phyloP scores from a whole-genome alignment of 2,113 vertebrate genomes.

The Cichladusa arquata region DNA sequence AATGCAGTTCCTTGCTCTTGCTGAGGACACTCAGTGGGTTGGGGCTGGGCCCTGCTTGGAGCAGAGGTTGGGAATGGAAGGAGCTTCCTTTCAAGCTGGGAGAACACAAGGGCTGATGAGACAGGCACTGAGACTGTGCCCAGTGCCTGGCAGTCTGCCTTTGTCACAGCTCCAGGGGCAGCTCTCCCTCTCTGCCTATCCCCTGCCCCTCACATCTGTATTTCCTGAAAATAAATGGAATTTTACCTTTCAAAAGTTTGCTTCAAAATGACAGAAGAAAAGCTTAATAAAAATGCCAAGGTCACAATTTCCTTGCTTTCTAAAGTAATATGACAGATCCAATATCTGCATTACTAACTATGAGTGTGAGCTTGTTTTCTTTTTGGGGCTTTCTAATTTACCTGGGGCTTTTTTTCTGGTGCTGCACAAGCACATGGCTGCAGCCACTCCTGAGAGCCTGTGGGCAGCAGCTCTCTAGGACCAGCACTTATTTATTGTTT shows the following conservation, averaged over 20 bases:
- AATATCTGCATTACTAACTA: background rate
- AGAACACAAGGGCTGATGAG: background rate
- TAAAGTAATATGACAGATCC: background rate
- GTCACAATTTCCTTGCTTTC: background rate
- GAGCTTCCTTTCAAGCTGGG: background rate
- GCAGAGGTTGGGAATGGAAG: background rate
- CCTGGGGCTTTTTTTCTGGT: background rate
- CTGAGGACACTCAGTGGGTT: background rate
- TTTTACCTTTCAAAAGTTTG: background rate
- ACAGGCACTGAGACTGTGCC: background rate
- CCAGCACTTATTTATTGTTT: background rate
- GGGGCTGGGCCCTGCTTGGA: background rate
- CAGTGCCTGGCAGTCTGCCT: background rate
- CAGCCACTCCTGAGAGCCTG: background rate
- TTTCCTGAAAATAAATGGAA: background rate
- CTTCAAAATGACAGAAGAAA: background rate
- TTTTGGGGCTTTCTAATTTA: background rate
- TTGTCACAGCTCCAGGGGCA: background rate
- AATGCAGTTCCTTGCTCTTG: background rate
- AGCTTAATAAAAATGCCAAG: background rate
- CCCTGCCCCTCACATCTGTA: background rate
- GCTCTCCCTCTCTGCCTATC: background rate
- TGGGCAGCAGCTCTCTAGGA: background rate
- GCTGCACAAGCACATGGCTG: background rate
- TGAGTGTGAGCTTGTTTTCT: background rate